Conservation (phyloP, 2,888 invertebrate species). For the Alloscopus bannaensis region DNA sequence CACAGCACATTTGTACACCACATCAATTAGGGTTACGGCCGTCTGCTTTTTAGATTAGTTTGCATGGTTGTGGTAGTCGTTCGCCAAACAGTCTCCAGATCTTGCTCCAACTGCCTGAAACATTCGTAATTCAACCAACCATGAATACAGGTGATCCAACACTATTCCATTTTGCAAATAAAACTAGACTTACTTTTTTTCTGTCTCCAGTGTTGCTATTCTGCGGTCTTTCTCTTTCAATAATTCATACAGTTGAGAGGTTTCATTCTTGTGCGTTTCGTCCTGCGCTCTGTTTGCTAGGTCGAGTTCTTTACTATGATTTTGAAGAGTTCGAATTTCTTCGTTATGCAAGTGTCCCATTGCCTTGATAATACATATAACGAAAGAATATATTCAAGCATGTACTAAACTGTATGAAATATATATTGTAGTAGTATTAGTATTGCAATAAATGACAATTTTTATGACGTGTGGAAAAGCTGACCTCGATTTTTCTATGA, state of each 20-base stretch:
- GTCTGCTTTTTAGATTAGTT: slow-evolving; percentile 28
- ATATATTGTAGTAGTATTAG: neutral
- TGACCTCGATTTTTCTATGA: slow-evolving; percentile 70
- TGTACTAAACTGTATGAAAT: neutral
- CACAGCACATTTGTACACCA: too few relatives aligned
- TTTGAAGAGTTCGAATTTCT: slow-evolving; percentile 58
- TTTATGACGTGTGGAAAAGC: neutral
- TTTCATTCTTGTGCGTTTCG: slow-evolving; percentile 62
- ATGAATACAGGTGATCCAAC: too few relatives aligned
- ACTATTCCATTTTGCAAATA: too few relatives aligned
- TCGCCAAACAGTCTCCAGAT: slow-evolving; percentile 72
- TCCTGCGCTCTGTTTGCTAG: slow-evolving; percentile 47
- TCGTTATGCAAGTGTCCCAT: slow-evolving; percentile 66
- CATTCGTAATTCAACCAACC: too few relatives aligned
- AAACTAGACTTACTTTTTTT: slow-evolving; percentile 62
- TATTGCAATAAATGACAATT: neutral
- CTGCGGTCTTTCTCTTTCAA: slow-evolving; percentile 65
- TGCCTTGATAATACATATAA: slow-evolving; percentile 49
- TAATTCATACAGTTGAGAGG: slow-evolving; percentile 62
- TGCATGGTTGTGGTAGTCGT: slow-evolving; percentile 64
- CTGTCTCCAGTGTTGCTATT: slow-evolving; percentile 63
- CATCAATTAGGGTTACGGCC: too few relatives aligned
- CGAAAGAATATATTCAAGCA: neutral
- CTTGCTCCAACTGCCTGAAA: slow-evolving; percentile 66
- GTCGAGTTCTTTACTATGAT: slow-evolving; percentile 64